Base-by-base conservation (phyloP, 2,888 invertebrate species). In the Drosophila trichaetosa region DNA sequence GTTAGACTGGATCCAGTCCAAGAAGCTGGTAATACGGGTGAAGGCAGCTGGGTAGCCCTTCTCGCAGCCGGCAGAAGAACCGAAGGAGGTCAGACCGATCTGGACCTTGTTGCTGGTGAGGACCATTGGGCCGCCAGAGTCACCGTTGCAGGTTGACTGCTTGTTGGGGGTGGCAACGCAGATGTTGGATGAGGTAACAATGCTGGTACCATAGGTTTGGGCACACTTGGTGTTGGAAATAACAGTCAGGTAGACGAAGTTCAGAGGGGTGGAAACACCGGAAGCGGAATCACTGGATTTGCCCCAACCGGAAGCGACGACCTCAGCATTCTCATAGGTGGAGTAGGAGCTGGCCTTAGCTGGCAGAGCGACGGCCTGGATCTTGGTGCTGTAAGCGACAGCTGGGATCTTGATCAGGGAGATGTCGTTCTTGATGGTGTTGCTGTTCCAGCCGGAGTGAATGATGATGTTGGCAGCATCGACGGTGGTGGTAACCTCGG, bases 61-160 rank as follows among this genome's bases (percentile, higher is more conserved):
- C 56, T 73, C 73, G 73, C 92, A 92, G 60, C 92, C 91, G 31
- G 67, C 80, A 51, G 72, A 16, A 8, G 85, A 73, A 59, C 91
- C 92, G 69, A 87, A 92, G 2, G 92, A 92, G 42, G 91, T 90
- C n/a, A 90, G 40, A 77, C 92, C 93, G 53, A 92, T 36, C 70
- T 85, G 82, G 0, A 73, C 29, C 10, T 63, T 59, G 29, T 0
- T 31, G 6, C 57, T 52, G 1, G 48, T 16, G 13, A 79, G 52
- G 5, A 89, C 81, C 74, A 92, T 76, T 68, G 92, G 92, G 54
- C 92, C 92, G 34, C 92, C 92, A 27, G 92, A 92, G 71, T 92
- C 92, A 48, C 92, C 92, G 59, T 87, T 82, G 81, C 92, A 92
- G 51, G 90, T 90, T 51, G 91, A 92, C 10, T 54, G 27, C 8